A percentile compares a stretch with the other conserved stretches of the same genome.
Evolutionary conservation across 2,797 vertebrate genomes (phyloP).

Genomic region (Eospalax fontanierii): DNA sequence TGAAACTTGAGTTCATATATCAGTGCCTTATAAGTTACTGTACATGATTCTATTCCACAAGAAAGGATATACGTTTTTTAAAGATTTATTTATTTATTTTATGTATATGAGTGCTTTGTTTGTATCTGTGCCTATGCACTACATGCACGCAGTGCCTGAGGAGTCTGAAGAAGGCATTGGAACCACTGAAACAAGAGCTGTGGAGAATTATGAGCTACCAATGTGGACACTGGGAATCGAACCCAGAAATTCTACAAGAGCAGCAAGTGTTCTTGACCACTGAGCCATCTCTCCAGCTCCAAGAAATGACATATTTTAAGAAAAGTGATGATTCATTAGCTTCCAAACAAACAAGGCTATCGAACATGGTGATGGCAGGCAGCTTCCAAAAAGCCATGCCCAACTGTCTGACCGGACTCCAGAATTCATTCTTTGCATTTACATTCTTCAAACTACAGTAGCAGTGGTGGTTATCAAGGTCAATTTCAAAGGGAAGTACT

Average conservation of each 20-base stretch:
- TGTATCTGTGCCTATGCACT: too few relatives aligned
- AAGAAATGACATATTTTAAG: neutral
- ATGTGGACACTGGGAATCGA: too few relatives aligned
- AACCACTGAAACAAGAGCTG: too few relatives aligned
- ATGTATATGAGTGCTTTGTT: too few relatives aligned
- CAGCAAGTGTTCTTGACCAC: too few relatives aligned
- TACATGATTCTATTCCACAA: neutral
- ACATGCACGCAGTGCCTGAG: too few relatives aligned
- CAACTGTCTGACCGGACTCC: neutral
- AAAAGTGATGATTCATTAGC: neutral
- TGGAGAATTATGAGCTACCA: too few relatives aligned
- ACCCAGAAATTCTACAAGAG: too few relatives aligned
- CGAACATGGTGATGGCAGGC: neutral
- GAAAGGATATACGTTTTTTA: neutral
- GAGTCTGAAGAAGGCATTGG: too few relatives aligned
- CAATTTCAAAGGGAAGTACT: neutral
- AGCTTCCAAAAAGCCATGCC: neutral
- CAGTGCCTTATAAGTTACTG: neutral
- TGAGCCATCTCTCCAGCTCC: too few relatives aligned
- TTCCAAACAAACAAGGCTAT: conserved; percentile 14
- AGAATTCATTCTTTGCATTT: neutral
- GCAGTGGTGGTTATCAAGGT: neutral
- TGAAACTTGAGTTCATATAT: neutral
- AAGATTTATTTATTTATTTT: too few relatives aligned
- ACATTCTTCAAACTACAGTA: neutral